A percentile compares a stretch with the other conserved stretches of the same genome.
These are phyloP conservation scores for Coreius guichenoti DNA, from an alignment of 2,797 vertebrate genomes.

Conservation along the genomic window DNA sequence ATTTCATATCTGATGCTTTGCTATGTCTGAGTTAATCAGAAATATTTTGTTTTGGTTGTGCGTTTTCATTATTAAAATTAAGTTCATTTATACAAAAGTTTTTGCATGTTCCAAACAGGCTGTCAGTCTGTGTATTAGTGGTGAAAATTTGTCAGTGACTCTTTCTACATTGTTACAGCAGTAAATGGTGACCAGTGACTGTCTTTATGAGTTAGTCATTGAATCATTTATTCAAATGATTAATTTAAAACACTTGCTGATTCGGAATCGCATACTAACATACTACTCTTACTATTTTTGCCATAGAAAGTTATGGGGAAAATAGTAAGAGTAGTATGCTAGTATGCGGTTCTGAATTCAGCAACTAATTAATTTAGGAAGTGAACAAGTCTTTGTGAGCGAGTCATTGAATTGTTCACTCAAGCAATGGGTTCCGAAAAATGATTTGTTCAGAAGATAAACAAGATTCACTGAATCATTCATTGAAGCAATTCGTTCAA, in stretches of 20 bases:
- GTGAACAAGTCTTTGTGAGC: neutral
- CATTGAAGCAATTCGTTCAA: neutral
- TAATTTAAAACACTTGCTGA: neutral
- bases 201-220: neutral
- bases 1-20: constrained; percentile 67
- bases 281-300: no score
- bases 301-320: no score
- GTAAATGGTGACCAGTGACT: neutral
- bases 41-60: constrained; percentile 42
- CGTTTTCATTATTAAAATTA: constrained; percentile 38
- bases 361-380: neutral
- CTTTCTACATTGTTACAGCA: neutral
- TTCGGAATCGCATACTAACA: no score
- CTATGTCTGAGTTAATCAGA: constrained; percentile 48
- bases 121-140: neutral
- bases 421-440: neutral
- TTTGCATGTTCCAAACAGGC: neutral
- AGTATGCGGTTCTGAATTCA: no score
- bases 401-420: neutral
- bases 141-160: neutral
- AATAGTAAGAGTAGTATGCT: no score
- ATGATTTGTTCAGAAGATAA: neutral
- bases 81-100: neutral
- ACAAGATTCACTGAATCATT: neutral
- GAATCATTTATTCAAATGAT: neutral